Conservation (phyloP, 2,888 invertebrate species). For the Eurytoma californica region DNA sequence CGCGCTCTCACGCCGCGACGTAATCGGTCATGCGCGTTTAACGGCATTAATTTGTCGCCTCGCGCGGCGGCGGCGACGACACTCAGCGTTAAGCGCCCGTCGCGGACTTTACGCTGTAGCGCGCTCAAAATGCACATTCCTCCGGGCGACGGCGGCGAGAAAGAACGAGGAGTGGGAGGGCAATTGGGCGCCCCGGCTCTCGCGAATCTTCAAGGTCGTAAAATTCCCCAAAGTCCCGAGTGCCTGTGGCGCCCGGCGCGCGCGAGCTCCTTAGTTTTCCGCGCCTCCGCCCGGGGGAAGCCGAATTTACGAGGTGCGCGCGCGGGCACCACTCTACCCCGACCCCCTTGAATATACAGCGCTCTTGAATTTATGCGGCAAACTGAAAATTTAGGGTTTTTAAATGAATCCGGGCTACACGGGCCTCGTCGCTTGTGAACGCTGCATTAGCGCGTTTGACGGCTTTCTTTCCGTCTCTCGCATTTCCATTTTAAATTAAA, state of each 20-base stretch:
- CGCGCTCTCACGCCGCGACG: not conserved
- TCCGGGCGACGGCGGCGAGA: not conserved
- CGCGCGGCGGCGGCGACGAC: too few relatives aligned
- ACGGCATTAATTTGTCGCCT: constrained; percentile 18
- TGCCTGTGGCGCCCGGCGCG: constrained; percentile 40
- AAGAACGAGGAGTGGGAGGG: constrained; percentile 24
- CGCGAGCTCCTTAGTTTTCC: constrained; percentile 56
- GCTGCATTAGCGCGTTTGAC: too few relatives aligned
- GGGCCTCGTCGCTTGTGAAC: too few relatives aligned
- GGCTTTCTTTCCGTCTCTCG: too few relatives aligned
- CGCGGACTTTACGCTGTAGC: not conserved
- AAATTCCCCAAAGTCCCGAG: constrained; percentile 56
- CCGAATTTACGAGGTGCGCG: constrained; percentile 53
- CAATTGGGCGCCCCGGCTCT: constrained; percentile 27
- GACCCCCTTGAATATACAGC: too few relatives aligned
- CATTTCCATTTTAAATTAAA: too few relatives aligned
- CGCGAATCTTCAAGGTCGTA: constrained; percentile 50
- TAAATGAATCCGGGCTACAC: too few relatives aligned
- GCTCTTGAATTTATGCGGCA: too few relatives aligned
- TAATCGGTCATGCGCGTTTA: constrained; percentile 2
- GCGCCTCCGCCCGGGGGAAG: constrained; percentile 44
- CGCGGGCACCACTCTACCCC: not conserved
- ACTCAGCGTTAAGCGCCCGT: not conserved
- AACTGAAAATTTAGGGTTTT: too few relatives aligned
- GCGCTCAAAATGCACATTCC: constrained; percentile 12